Base-by-base conservation (phyloP, 2,888 invertebrate species). In the Heterodera filipjevi region DNA sequence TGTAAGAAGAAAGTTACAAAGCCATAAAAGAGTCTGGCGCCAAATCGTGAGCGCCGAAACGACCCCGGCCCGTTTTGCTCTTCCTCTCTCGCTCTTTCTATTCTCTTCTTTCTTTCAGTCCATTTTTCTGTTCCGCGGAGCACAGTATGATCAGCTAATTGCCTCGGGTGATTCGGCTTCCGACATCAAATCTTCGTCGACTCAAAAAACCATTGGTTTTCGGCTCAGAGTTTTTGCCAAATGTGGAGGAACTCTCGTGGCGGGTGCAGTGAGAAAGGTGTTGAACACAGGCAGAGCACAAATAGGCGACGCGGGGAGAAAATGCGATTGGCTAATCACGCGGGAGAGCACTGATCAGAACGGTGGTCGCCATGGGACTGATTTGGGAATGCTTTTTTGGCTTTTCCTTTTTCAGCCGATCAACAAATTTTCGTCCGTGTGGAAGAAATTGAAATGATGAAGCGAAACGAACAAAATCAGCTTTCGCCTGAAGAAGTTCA, bases 231-330 rank as follows among this genome's bases (percentile, higher is more conserved):
- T 81, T 0, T 70, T 71, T 46, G 80, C 84, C 1, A 72, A 68
- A 14, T 88, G 88, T 77, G 88, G 88, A 44, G 87, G 88, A 49
- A 81, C 82, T 8, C 79, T 85, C 10, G 81, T 70, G 12, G 87
- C 87, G n/a, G 79, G 77, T 39, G 68, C 66, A 0, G 78, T 80
- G 66, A 32, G 79, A 59, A 73, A 77, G 76, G 64, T 76, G 66
- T 66, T 49, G 33, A 70, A 75, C 46, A 75, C 75, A 22, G 64
- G 44, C 44, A 75, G 66, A 12, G n/a, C 46, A 22, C 53, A 33
- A 32, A 22, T 16, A 19, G 35, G 68, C 68, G 33, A 14, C 33
- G 59, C 19, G 59, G 59, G 12, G 59, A 27, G 59, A 59, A 68
- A 19, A 19, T 68, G 68, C 68, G 68, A 68, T 8, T 68, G 68